Conservation (phyloP, 2,888 invertebrate genomes). For the Heteropelma amictum region DNA sequence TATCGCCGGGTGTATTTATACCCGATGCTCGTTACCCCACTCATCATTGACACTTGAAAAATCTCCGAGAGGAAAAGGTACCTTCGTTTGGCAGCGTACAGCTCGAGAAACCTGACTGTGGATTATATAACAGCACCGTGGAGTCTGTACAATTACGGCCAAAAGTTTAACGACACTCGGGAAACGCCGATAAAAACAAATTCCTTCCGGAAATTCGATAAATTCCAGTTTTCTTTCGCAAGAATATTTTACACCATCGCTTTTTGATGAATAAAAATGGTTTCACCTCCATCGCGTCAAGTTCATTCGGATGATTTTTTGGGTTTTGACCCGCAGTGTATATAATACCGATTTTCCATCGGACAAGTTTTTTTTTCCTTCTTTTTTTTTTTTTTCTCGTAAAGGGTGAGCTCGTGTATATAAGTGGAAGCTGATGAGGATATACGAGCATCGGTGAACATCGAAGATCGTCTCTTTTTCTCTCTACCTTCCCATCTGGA, state of each 20-base stretch:
- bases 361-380: constrained; percentile 42
- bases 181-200: no score
- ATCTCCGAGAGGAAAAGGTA: constrained; percentile 40
- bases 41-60: constrained; percentile 69
- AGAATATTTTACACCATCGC: no score
- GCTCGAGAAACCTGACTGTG: constrained; percentile 11
- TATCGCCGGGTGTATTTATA: not conserved
- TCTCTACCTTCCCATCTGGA: not conserved
- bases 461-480: constrained; percentile 28
- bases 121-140: no score
- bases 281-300: no score
- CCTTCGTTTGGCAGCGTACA: constrained; percentile 33
- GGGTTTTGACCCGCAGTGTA: no score
- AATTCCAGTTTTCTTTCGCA: no score
- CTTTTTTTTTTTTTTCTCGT: no score
- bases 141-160: no score
- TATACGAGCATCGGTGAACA: constrained; percentile 50
- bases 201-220: no score
- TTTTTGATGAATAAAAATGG: no score
- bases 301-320: no score
- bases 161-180: no score
- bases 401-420: constrained; percentile 14
- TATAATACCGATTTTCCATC: not conserved
- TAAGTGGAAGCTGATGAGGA: constrained; percentile 54
- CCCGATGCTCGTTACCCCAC: constrained; percentile 66